Evolutionary conservation across 2,888 invertebrate species (phyloP), one percentile per base, ranked within the genome.

Genomic region (Chaitophorus viminalis): DNA sequence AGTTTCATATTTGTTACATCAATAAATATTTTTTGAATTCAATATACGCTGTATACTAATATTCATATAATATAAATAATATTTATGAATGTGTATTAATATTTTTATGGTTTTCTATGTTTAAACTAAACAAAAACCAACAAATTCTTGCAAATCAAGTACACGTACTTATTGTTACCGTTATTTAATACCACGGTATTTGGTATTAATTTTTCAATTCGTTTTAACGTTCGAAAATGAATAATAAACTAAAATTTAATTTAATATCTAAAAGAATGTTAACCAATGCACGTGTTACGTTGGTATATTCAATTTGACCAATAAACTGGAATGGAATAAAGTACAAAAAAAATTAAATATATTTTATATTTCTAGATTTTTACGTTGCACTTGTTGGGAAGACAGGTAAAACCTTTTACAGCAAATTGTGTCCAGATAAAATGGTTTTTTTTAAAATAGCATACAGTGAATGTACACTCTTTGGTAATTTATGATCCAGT

Each of bases 1-100:
- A 79, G 65, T 39, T 39, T n/a, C 29, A n/a, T 65, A 29, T 39
- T 31, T 52, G 78, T 54, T n/a, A 79, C n/a, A 79, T 36, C 36
- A 68, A 65, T 65, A 65, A 65, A 79, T 29, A 65, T 39, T 65
- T 78, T 65, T 79, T 3, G 36, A 65, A 79, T 18, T 36, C 36
- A 65, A 68, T 18, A 33, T 18, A 52, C 18, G 6, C 60, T 60
- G 21, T 25, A 25, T 1, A 25, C 21, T 25, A 25, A 21, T 60
- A 60, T 9, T 8, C 1, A 54, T 6, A 54, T 54, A 54, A 60
- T 60, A 21, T 21, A 60, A 21, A 21, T 60, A 25, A 21, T 18
- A n/a, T 9, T n/a, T 65, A n/a, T n/a, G n/a, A 3, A 5, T 25
- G 21, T 65, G 25, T 65, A n/a, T n/a, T 65, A n/a, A 65, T 6